Evolutionary conservation across 2,888 invertebrate species (phyloP).

Genomic region (Biston betularia): DNA sequence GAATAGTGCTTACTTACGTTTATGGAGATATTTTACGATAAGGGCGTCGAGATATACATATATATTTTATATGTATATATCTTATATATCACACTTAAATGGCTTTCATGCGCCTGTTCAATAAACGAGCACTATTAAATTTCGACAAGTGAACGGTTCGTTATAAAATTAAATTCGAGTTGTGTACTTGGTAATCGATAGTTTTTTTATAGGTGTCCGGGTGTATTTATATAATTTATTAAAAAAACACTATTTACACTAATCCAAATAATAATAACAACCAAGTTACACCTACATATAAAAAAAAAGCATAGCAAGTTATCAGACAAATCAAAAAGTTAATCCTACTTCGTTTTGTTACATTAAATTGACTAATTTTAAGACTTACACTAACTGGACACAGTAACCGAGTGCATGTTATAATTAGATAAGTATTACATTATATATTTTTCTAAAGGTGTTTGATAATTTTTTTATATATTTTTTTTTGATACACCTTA

Average conservation of each 20-base stretch:
- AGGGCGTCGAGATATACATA: no score
- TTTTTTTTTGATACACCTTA: constrained; percentile 61
- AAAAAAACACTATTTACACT: constrained; percentile 53
- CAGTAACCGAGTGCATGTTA: constrained; percentile 64
- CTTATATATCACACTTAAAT: no score
- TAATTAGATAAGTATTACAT: constrained; percentile 27
- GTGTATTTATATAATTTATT: constrained; percentile 33
- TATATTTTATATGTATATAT: no score
- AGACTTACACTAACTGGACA: constrained; percentile 77
- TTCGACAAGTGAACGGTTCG: not conserved
- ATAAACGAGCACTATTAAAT: no score
- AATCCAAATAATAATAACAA: constrained; percentile 69
- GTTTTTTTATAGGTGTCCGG: constrained; percentile 6
- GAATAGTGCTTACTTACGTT: no score
- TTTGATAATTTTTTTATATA: constrained; percentile 56
- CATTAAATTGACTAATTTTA: constrained; percentile 77
- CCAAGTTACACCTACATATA: constrained; percentile 76
- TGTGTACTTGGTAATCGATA: not conserved
- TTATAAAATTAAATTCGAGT: constrained; percentile 25
- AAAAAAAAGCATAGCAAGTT: constrained; percentile 66
- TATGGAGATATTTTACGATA: no score
- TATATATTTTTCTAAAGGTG: constrained; percentile 43
- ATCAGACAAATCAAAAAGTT: constrained; percentile 65
- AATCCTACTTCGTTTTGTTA: constrained; percentile 71
- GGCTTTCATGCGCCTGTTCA: no score